Conservation (phyloP, 2,113 vertebrate genomes). For the Synodontis membranacea region DNA sequence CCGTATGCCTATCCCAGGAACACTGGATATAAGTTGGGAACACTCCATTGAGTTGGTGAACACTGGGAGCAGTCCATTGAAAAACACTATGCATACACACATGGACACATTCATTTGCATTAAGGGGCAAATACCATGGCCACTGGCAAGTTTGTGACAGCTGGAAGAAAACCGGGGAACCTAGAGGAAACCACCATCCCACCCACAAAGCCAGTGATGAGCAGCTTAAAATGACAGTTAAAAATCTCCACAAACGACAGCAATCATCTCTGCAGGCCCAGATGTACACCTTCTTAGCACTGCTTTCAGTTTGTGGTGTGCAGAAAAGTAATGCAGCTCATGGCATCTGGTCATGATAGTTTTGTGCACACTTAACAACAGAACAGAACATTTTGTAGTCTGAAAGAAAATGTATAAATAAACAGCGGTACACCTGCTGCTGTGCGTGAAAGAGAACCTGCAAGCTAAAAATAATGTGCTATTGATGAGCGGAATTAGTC, state of each 20-base stretch:
- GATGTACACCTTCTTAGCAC: not conserved
- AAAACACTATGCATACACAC: not conserved
- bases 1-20: not conserved
- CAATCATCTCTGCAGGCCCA: not conserved
- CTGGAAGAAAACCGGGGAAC: not conserved
- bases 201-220: not conserved
- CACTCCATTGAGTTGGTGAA: not conserved
- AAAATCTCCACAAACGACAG: not conserved
- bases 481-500: not conserved
- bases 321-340: not conserved
- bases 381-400: not conserved
- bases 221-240: not conserved
- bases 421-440: not conserved
- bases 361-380: not conserved
- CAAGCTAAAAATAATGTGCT: not conserved
- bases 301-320: too few relatives aligned
- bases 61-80: not conserved
- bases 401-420: not conserved
- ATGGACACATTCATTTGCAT: not conserved
- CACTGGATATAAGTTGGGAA: not conserved
- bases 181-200: not conserved
- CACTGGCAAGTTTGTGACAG: not conserved
- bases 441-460: not conserved
- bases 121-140: not conserved
- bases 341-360: not conserved